Conservation (phyloP, 1,140 invertebrate genomes). For the Cryptotermes secundus region DNA sequence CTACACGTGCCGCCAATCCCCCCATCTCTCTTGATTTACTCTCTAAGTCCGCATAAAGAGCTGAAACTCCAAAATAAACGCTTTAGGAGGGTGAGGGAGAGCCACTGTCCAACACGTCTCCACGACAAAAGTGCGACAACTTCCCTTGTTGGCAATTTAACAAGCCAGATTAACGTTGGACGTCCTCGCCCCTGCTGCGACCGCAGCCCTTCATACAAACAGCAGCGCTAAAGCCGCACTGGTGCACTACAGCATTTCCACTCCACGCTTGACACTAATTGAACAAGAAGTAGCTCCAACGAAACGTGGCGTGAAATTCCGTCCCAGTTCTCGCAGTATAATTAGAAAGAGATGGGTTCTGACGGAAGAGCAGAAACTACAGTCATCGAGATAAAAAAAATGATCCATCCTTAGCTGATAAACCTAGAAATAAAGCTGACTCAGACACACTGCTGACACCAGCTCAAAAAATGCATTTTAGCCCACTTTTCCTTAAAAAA, state of each 20-base stretch:
- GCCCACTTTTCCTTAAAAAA: no score
- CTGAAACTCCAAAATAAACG: no score
- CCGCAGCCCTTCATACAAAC: neutral
- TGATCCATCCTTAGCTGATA: neutral
- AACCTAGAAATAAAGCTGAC: neutral
- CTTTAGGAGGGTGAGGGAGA: no score
- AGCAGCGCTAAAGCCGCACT: neutral
- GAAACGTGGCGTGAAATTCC: neutral
- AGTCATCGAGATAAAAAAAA: neutral
- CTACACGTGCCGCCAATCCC: no score
- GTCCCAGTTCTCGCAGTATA: neutral
- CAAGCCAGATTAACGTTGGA: neutral
- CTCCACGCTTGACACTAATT: neutral
- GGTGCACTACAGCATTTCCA: neutral
- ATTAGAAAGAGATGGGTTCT: constrained; percentile 1
- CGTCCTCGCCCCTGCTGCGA: no score
- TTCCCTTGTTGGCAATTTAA: neutral
- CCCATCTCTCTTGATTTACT: no score
- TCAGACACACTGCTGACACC: neutral
- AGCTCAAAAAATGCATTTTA: no score
- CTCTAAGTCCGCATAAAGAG: no score
- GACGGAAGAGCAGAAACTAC: neutral
- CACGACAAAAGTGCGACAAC: no score
- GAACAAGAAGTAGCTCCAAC: neutral
- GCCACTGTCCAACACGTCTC: no score